phyloP scores from a whole-genome alignment of 2,888 invertebrate species.

The Drosophila nr. medialis region DNA sequence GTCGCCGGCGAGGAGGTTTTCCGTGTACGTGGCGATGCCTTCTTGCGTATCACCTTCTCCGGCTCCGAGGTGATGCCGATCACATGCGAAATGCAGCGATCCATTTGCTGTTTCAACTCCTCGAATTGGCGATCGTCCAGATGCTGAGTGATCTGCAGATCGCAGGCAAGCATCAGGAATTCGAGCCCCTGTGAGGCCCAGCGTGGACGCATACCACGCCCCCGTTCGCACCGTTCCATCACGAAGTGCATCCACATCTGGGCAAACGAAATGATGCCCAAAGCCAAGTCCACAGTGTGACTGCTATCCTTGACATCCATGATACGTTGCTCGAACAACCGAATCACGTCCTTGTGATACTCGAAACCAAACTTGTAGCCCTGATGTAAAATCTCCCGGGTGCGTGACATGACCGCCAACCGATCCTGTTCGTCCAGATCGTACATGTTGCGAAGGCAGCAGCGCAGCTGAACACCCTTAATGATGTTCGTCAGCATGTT shows the following conservation, averaged over 20 bases:
- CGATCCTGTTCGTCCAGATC: constrained; percentile 78
- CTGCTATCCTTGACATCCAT: constrained; percentile 82
- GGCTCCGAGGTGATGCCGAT: constrained; percentile 88
- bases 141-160: constrained; percentile 92
- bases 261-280: constrained; percentile 89
- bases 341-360: constrained; percentile 86
- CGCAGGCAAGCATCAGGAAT: constrained; percentile 93
- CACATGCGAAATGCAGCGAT: constrained; percentile 94
- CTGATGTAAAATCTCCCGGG: constrained; percentile 92
- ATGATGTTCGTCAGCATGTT: constrained; percentile 85
- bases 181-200: constrained; percentile 96
- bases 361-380: constrained; percentile 96
- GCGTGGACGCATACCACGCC: constrained; percentile 91
- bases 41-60: constrained; percentile 83
- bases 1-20: constrained; percentile 84
- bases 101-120: constrained; percentile 91
- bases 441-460: constrained; percentile 79
- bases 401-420: constrained; percentile 87
- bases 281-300: constrained; percentile 85
- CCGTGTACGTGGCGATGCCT: constrained; percentile 84
- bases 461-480: constrained; percentile 81
- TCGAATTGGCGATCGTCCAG: constrained; percentile 92
- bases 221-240: constrained; percentile 92
- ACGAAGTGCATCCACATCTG: constrained; percentile 96
- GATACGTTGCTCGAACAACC: constrained; percentile 85